Evolutionary conservation across 2,888 invertebrate species (phyloP).

Genomic region (Andrena trimmerana): DNA sequence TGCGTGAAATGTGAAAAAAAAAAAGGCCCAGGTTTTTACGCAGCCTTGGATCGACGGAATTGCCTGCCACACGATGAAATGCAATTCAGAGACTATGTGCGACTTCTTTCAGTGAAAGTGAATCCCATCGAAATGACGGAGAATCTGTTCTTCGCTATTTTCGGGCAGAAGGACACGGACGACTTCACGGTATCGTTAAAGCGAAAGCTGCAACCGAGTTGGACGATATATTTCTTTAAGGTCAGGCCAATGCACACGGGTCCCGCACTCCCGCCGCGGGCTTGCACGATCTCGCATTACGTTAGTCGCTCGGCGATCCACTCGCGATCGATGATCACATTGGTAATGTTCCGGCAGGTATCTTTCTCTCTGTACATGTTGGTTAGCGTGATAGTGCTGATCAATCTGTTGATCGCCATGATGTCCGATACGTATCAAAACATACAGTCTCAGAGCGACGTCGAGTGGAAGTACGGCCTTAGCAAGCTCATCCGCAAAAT

Average conservation of each 20-base stretch:
- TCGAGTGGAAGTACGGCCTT: conserved; percentile 92
- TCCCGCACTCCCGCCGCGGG: neutral
- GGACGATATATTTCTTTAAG: conserved; percentile 95
- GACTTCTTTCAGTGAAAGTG: conserved; percentile 90
- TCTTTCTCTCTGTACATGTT: conserved; percentile 98
- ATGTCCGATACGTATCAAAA: conserved; percentile 99
- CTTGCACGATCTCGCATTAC: neutral
- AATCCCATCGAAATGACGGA: conserved; percentile 97
- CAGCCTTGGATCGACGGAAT: conserved; percentile 13
- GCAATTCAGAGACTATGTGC: neutral
- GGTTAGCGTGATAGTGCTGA: conserved; percentile 99
- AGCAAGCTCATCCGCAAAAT: conserved; percentile 91
- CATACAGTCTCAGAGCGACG: conserved; percentile 94
- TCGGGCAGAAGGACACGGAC: conserved; percentile 96
- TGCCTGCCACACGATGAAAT: neutral
- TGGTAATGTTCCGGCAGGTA: conserved; percentile 80
- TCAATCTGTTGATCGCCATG: conserved; percentile 99
- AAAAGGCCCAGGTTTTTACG: neutral
- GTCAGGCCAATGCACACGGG: conserved; percentile 79
- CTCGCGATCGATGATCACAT: conserved; percentile 26
- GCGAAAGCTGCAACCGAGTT: conserved; percentile 89
- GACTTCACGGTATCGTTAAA: conserved; percentile 84
- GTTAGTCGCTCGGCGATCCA: neutral
- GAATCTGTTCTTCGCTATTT: conserved; percentile 99
- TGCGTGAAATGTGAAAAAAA: neutral